A percentile compares a stretch with the other conserved stretches of the same genome.
Conservation (phyloP, 2,888 invertebrate species). For the Linnaemya vulpina region DNA sequence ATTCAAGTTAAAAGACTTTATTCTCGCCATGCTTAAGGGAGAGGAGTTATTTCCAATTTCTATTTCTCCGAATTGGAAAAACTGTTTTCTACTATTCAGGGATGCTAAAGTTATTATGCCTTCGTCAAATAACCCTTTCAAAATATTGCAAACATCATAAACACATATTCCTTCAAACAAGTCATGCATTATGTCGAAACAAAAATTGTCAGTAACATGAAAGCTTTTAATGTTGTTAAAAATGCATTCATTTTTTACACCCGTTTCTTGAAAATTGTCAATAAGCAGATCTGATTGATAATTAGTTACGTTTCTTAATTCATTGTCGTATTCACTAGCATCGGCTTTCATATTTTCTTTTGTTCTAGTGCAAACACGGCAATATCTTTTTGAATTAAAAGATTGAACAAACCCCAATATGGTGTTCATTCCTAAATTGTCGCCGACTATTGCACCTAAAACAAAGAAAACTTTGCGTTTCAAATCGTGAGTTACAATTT, state of each 20-base stretch:
- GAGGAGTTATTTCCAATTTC: conserved; percentile 60
- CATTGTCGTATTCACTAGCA: conserved; percentile 52
- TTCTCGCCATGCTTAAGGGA: conserved; percentile 31
- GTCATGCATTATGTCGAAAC: conserved; percentile 73
- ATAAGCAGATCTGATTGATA: conserved; percentile 64
- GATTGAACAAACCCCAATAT: conserved; percentile 67
- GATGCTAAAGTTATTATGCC: conserved; percentile 52
- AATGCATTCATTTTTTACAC: conserved; percentile 67
- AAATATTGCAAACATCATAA: conserved; percentile 66
- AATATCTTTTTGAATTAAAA: conserved; percentile 72
- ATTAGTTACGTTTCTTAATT: conserved; percentile 65
- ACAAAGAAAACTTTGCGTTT: conserved; percentile 67
- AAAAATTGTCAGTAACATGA: conserved; percentile 70
- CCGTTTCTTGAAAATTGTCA: conserved; percentile 70
- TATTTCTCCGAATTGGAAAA: conserved; percentile 63
- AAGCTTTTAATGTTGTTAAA: conserved; percentile 67
- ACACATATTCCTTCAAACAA: conserved; percentile 61
- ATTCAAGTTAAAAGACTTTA: conserved; percentile 43
- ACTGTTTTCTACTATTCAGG: conserved; percentile 64
- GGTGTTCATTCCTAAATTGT: conserved; percentile 65
- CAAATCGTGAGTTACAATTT: conserved; percentile 24
- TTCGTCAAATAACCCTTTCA: conserved; percentile 59
- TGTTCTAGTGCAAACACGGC: conserved; percentile 70
- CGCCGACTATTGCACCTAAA: conserved; percentile 72
- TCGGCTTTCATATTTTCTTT: conserved; percentile 68